Percentiles rank a stretch among this genome's conserved stretches.
phyloP scores from a whole-genome alignment of 2,888 invertebrate genomes.

The Parthenolecanium corni region DNA sequence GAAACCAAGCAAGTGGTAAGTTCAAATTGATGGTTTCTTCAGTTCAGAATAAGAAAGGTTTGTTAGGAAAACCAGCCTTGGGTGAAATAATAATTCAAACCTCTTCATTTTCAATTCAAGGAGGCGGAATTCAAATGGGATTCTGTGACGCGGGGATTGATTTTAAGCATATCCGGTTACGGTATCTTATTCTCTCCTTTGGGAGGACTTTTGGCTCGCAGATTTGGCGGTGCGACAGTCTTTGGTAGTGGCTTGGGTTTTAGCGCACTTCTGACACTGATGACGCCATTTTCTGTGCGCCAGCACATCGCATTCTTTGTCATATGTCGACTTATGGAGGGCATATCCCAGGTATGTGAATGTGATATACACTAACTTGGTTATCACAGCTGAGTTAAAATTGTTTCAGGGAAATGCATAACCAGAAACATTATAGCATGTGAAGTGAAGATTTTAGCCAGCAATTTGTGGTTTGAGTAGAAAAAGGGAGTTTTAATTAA shows the following conservation, averaged over 20 bases:
- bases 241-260: slow-evolving; percentile 65
- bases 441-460: background rate
- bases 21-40: too few relatives aligned
- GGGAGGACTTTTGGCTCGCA: slow-evolving; percentile 71
- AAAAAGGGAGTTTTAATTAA: background rate
- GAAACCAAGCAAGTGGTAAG: too few relatives aligned
- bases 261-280: slow-evolving; percentile 64
- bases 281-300: slow-evolving; percentile 53
- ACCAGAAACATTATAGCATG: background rate
- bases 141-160: slow-evolving; percentile 59
- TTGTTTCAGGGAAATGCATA: too few relatives aligned
- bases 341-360: background rate
- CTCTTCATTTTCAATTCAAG: too few relatives aligned
- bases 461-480: too few relatives aligned
- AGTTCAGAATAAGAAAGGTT: too few relatives aligned
- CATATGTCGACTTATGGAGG: background rate
- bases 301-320: background rate
- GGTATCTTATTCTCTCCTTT: slow-evolving; percentile 76
- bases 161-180: slow-evolving; percentile 79
- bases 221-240: slow-evolving; percentile 66
- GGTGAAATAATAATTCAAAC: too few relatives aligned
- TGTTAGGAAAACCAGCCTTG: too few relatives aligned
- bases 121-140: slow-evolving; percentile 72
- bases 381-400: too few relatives aligned
- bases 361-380: background rate